Base-by-base conservation (phyloP, 2,888 invertebrate species). In the Cerceris ruficornis region DNA sequence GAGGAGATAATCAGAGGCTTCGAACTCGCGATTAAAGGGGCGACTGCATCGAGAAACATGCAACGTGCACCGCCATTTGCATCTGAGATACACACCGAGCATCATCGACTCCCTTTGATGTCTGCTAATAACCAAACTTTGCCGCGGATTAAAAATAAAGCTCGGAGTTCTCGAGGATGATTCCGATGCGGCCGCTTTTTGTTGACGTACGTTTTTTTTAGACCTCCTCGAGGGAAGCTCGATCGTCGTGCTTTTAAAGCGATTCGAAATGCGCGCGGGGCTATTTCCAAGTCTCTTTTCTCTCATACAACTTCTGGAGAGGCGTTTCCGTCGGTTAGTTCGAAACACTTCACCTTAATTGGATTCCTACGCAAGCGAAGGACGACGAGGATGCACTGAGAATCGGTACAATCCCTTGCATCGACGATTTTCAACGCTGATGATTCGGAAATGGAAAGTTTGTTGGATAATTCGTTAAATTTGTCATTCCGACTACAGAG, bases 1-100 rank as follows among this genome's bases (percentile, higher is more conserved):
- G 59, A 41, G 54, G 55, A 42, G 42, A 76, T 75, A 75, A 77
- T 75, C 76, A 46, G 46, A 46, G 42, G 54, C 46, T 61, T 41
- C 7, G 46, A 60, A 61, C 50, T 54, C 57, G 62, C 76, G 57
- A 69, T 69, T 61, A 65, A 69, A 75, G 39, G 49, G 57, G 8
- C 13, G 43, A 6, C 15, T 7, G 7, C 41, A 13, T 17, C n/a
- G 41, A 49, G 46, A 17, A 69, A 68, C 49, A 28, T 15, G 39
- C 15, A 77, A 60, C 28, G 28, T 75, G 52, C 43, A 9, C n/a
- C 64, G 69, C 69, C 69, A 46, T 75, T 77, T 69, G 60, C 60
- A 65, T 75, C 64, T 65, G 13, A 55, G 69, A 66, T 69, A 46
- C 46, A 46, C 46, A 14, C 60, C 43, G 11, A 46, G 39, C 50